Percentiles rank a stretch among this genome's conserved stretches.
These are phyloP conservation scores for Aphidius ervi DNA, from an alignment of 1,140 invertebrate genomes.

Conservation along the genomic window DNA sequence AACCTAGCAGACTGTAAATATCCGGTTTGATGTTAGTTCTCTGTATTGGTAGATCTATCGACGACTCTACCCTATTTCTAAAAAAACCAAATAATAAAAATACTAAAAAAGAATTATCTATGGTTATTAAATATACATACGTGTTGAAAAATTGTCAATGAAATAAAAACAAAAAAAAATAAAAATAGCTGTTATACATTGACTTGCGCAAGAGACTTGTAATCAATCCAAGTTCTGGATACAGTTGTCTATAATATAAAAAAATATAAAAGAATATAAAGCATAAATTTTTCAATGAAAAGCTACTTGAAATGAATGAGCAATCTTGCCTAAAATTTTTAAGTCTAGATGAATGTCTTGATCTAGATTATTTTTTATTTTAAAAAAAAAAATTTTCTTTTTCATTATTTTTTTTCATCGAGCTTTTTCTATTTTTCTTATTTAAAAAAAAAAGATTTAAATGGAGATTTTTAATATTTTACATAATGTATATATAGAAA, in stretches of 20 bases:
- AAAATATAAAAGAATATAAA: too few relatives aligned
- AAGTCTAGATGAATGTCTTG: conserved; percentile 1
- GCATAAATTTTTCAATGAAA: background rate
- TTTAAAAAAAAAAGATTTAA: too few relatives aligned
- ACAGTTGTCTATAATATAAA: background rate
- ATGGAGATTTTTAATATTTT: too few relatives aligned
- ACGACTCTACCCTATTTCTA: background rate
- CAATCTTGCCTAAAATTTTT: conserved; percentile 1
- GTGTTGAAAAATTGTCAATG: background rate
- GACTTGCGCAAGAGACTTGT: background rate
- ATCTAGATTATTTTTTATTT: too few relatives aligned
- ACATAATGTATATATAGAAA: too few relatives aligned
- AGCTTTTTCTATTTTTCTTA: too few relatives aligned
- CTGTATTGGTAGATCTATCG: background rate
- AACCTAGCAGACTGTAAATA: conserved; percentile 40
- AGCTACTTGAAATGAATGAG: background rate
- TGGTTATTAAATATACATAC: too few relatives aligned
- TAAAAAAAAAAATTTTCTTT: too few relatives aligned
- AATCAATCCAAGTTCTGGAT: background rate
- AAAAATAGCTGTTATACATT: too few relatives aligned
- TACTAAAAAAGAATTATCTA: background rate
- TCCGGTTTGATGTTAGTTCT: conserved; percentile 27
- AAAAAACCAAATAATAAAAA: background rate
- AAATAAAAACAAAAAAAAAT: too few relatives aligned
- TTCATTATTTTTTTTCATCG: background rate